phyloP scores from a whole-genome alignment of 2,888 invertebrate genomes.

The Drosophila colorata region DNA sequence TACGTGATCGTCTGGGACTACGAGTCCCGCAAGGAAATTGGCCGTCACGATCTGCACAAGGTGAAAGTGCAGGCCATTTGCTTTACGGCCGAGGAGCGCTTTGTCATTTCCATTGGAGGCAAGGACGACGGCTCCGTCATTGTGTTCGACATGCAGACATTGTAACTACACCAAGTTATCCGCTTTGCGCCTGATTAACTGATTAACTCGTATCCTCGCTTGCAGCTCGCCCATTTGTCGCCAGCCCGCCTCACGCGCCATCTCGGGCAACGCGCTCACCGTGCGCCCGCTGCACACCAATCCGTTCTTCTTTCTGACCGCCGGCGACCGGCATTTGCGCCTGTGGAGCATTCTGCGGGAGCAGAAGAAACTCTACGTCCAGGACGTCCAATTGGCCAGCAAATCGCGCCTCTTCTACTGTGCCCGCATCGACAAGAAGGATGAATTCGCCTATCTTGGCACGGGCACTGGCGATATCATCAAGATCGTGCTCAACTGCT shows the following conservation, averaged over 20 bases:
- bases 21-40: constrained; percentile 87
- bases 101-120: constrained; percentile 94
- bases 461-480: constrained; percentile 90
- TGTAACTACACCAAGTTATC: constrained; percentile 60
- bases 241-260: constrained; percentile 87
- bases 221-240: constrained; percentile 88
- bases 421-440: constrained; percentile 89
- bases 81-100: constrained; percentile 93
- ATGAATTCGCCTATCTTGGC: constrained; percentile 92
- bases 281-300: constrained; percentile 87
- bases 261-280: constrained; percentile 90
- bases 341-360: constrained; percentile 91
- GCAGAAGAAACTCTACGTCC: constrained; percentile 89
- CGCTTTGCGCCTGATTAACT: neutral
- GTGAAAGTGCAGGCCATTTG: constrained; percentile 93
- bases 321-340: constrained; percentile 90
- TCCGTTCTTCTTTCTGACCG: constrained; percentile 90
- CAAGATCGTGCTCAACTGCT: constrained; percentile 84
- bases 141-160: constrained; percentile 91
- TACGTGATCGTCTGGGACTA: constrained; percentile 95
- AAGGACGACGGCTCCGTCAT: constrained; percentile 95
- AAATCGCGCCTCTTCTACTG: constrained; percentile 91
- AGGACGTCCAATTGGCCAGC: constrained; percentile 92
- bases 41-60: constrained; percentile 93
- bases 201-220: neutral